phyloP scores from a whole-genome alignment of 1,140 invertebrate genomes.

The Colletes gigas region DNA sequence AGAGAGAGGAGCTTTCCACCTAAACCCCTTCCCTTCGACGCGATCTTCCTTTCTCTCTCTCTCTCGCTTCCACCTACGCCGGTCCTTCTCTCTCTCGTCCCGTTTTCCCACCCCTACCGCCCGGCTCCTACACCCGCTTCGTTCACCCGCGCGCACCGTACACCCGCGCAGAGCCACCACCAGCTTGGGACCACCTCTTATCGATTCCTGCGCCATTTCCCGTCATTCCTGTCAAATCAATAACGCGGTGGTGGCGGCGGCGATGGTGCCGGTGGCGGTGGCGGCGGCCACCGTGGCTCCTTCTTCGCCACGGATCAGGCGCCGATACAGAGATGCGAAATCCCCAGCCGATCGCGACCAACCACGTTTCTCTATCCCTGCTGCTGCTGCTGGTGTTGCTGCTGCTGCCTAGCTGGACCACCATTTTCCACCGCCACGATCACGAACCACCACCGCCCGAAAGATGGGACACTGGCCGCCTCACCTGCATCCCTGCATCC shows the following conservation, averaged over 20 bases:
- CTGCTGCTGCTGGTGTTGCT: not conserved
- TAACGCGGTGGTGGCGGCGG: conserved; percentile 61
- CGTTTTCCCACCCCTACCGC: conserved; percentile 37
- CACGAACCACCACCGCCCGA: conserved; percentile 27
- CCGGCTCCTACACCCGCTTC: not conserved
- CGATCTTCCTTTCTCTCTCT: not conserved
- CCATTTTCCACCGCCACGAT: conserved; percentile 8
- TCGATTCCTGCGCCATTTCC: conserved; percentile 81
- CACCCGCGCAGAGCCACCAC: conserved; percentile 50
- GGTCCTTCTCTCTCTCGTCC: conserved; percentile 42
- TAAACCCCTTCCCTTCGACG: not conserved
- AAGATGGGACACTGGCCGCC: conserved; percentile 32
- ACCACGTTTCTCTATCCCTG: not conserved
- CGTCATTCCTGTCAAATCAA: conserved; percentile 79
- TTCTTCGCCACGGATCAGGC: conserved; percentile 50
- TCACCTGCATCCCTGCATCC: conserved; percentile 17
- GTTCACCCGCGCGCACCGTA: conserved; percentile 23
- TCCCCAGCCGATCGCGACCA: not conserved
- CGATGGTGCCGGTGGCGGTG: conserved; percentile 2
- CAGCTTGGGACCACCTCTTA: conserved; percentile 76
- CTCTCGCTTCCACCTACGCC: conserved; percentile 16
- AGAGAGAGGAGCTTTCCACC: not conserved
- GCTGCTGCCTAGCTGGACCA: conserved; percentile 21
- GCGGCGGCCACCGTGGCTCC: conserved; percentile 32
- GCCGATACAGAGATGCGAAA: conserved; percentile 56